phyloP scores from a whole-genome alignment of 2,797 vertebrate species.

The Falco peregrinus region DNA sequence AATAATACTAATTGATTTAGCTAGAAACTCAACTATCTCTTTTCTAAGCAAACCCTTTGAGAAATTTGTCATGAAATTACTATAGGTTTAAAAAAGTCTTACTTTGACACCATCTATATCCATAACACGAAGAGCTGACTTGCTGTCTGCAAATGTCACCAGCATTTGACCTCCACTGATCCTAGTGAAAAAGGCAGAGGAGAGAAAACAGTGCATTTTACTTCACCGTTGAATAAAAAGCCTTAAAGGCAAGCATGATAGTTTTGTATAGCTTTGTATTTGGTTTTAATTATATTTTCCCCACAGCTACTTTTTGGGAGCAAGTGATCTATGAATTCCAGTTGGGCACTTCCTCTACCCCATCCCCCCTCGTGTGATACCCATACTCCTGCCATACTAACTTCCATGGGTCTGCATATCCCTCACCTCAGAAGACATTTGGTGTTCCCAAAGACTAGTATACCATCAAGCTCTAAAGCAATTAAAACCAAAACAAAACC shows the following conservation, averaged over 20 bases:
- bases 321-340: neutral
- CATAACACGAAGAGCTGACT: constrained; percentile 79
- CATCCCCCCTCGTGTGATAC: neutral
- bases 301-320: neutral
- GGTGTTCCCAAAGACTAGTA: neutral
- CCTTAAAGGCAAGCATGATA: neutral
- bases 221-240: neutral
- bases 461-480: neutral
- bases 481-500: neutral
- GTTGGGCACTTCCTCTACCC: neutral
- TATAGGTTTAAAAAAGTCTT: neutral
- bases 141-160: constrained; percentile 82
- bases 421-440: neutral
- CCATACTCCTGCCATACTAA: neutral
- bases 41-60: neutral
- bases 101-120: constrained; percentile 80
- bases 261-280: neutral
- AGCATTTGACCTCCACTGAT: constrained; percentile 82
- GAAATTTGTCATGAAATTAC: neutral
- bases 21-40: neutral
- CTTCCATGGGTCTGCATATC: neutral
- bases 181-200: constrained; percentile 46
- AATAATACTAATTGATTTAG: neutral
- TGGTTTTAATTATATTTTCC: neutral
- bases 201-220: neutral